Percentiles rank a stretch among this genome's conserved stretches.
phyloP scores from a whole-genome alignment of 2,113 vertebrate genomes.

The human (Homo sapiens) region GRCh38 chr16:347501-348000 shows the following conservation, averaged over 20 bases:
- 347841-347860: background rate
- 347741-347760: background rate
- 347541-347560: background rate
- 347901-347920: background rate
- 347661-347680: background rate
- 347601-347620: background rate
- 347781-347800: background rate
- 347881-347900: background rate
- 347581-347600: background rate
- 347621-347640: background rate
- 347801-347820: background rate
- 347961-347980: background rate
- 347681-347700: background rate
- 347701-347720: background rate
- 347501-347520: background rate
- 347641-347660: background rate
- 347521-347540: background rate
- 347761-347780: background rate
- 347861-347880: background rate
- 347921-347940: background rate
- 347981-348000: background rate
- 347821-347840: background rate
- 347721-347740: background rate
- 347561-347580: background rate
- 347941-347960: background rate